These are phyloP conservation scores for Pogonocichla stellata DNA, from an alignment of 2,113 vertebrate genomes.

Conservation along the genomic window DNA sequence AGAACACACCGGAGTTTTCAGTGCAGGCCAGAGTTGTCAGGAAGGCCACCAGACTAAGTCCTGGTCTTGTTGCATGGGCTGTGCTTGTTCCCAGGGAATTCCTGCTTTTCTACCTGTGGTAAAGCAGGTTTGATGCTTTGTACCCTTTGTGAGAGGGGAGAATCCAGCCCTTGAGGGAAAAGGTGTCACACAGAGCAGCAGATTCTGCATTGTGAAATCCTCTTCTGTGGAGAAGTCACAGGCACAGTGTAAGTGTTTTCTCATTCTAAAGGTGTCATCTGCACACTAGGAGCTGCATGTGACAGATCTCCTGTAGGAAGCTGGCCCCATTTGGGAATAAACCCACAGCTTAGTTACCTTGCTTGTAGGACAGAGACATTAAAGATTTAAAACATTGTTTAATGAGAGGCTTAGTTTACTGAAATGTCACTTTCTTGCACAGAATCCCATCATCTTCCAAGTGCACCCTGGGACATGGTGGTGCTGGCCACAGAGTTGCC, in stretches of 20 bases:
- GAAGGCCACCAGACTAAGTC: not conserved
- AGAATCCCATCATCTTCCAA: not conserved
- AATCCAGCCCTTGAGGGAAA: not conserved
- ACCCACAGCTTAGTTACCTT: not conserved
- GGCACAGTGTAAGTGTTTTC: not conserved
- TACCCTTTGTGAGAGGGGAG: not conserved
- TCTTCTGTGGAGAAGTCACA: not conserved
- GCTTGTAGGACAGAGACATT: not conserved
- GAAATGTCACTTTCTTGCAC: not conserved
- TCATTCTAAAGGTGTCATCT: not conserved
- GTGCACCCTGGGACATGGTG: fast-evolving
- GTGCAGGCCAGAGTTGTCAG: not conserved
- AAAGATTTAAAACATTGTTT: not conserved
- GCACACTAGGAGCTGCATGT: not conserved
- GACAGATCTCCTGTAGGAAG: not conserved
- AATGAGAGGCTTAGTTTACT: not conserved
- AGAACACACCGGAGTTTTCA: fast-evolving
- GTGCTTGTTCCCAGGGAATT: not conserved
- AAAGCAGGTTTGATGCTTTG: not conserved
- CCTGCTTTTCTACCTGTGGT: fast-evolving
- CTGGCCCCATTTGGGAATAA: not conserved
- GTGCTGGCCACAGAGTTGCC: not conserved
- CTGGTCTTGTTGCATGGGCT: not conserved
- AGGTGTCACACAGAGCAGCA: not conserved
- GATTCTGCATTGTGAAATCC: not conserved